Conservation (phyloP, 2,113 vertebrate genomes). For the Callithrix jacchus region DNA sequence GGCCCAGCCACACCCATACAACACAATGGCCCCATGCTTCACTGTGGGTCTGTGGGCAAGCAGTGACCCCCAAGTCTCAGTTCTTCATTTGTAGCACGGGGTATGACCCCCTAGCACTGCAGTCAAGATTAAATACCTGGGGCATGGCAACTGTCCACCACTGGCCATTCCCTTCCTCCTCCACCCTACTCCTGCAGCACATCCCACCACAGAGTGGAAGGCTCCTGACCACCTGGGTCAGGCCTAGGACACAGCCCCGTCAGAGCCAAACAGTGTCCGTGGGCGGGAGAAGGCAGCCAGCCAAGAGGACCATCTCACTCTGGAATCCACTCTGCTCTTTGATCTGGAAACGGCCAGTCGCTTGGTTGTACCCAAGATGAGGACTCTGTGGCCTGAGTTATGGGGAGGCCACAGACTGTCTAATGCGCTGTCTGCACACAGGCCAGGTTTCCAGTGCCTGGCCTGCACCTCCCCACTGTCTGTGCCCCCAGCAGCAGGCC, state of each 20-base stretch:
- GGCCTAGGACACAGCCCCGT: neutral
- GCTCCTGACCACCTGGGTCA: neutral
- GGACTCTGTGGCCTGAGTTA: neutral
- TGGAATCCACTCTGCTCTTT: neutral
- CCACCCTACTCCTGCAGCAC: accelerated
- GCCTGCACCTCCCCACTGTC: neutral
- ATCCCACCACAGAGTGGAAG: neutral
- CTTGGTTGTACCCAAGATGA: neutral
- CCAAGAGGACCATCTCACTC: neutral
- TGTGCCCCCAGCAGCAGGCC: constrained; percentile 20
- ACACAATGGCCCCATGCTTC: neutral
- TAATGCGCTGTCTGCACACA: accelerated
- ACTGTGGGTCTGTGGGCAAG: neutral
- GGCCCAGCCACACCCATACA: neutral
- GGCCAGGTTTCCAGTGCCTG: neutral
- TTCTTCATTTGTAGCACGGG: neutral
- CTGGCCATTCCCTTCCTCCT: neutral
- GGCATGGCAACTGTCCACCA: accelerated
- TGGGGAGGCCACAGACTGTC: neutral
- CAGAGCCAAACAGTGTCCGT: neutral
- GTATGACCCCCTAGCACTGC: no score
- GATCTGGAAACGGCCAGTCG: neutral
- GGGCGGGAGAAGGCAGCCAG: neutral
- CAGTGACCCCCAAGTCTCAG: no score
- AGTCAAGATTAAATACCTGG: accelerated